Evolutionary conservation across 1,140 invertebrate genomes (phyloP).

Genomic region (Cyphomyrmex costatus): DNA sequence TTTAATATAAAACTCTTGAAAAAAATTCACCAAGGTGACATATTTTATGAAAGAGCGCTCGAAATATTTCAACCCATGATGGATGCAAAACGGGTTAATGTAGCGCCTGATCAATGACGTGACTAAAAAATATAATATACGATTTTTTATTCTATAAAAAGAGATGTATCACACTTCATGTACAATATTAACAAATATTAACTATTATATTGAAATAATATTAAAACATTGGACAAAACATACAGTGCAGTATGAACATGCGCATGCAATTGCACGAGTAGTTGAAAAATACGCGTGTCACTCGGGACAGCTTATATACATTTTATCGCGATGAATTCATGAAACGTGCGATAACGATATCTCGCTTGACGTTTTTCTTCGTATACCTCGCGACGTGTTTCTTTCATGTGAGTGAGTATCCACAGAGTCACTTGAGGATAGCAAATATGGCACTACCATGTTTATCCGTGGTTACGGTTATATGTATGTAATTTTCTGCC

Average conservation of each 20-base stretch:
- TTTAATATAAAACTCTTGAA: too few species aligned
- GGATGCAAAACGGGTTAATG: too few species aligned
- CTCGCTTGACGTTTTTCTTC: slow-evolving; percentile 43
- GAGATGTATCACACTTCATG: background rate
- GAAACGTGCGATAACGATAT: slow-evolving; percentile 48
- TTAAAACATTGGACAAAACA: background rate
- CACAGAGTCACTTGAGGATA: slow-evolving; percentile 15
- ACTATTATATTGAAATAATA: background rate
- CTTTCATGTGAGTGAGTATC: slow-evolving; percentile 51
- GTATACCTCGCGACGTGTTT: slow-evolving; percentile 39
- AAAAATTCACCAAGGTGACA: too few species aligned
- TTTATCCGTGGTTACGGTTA: background rate
- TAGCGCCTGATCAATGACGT: too few species aligned
- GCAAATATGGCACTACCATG: background rate
- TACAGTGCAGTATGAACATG: background rate
- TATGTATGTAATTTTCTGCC: background rate
- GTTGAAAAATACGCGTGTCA: slow-evolving; percentile 41
- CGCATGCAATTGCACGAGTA: slow-evolving; percentile 26
- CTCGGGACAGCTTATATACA: slow-evolving; percentile 46
- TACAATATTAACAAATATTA: background rate
- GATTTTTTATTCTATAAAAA: background rate
- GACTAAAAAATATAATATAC: background rate
- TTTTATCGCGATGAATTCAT: slow-evolving; percentile 45
- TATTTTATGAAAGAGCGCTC: too few species aligned
- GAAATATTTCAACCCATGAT: too few species aligned